Conservation (phyloP, 2,797 vertebrate genomes). For the Manis javanica region DNA sequence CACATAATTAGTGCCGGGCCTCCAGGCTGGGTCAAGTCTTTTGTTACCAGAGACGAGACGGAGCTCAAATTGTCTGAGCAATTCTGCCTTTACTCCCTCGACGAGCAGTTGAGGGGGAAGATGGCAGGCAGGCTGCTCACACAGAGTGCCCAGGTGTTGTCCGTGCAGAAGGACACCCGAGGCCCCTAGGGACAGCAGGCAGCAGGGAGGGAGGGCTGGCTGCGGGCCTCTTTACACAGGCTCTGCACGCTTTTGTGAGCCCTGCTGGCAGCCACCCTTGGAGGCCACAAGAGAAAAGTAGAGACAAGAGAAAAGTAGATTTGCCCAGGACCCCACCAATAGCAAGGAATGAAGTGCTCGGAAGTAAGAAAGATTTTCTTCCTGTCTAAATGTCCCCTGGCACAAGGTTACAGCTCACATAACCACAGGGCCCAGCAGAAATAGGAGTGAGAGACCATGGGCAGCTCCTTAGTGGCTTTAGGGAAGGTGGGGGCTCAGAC, state of each 20-base stretch:
- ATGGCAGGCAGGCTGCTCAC: not conserved
- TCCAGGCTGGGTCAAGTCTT: not conserved
- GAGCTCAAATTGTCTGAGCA: not conserved
- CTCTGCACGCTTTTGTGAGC: not conserved
- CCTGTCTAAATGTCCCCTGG: not conserved
- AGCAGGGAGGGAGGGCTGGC: not conserved
- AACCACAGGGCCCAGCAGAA: not conserved
- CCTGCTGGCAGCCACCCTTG: rapidly evolving
- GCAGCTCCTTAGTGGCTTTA: not conserved
- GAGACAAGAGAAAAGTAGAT: not conserved
- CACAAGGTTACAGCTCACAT: not conserved
- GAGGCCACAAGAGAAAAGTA: not conserved
- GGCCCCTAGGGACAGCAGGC: not conserved
- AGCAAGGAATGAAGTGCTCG: not conserved
- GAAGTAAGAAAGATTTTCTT: not conserved
- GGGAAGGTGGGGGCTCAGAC: not conserved
- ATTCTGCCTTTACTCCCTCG: not conserved
- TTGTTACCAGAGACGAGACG: not conserved
- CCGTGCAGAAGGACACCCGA: not conserved
- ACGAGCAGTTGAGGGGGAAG: not conserved
- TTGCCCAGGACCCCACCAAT: not conserved
- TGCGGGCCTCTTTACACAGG: not conserved
- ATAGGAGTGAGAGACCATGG: not conserved
- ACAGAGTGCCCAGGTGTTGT: not conserved
- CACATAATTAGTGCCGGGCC: not conserved